Evolutionary conservation across 2,797 vertebrate genomes (phyloP), one percentile per base, ranked within the genome.

Genomic region (Silurus aristotelis): DNA sequence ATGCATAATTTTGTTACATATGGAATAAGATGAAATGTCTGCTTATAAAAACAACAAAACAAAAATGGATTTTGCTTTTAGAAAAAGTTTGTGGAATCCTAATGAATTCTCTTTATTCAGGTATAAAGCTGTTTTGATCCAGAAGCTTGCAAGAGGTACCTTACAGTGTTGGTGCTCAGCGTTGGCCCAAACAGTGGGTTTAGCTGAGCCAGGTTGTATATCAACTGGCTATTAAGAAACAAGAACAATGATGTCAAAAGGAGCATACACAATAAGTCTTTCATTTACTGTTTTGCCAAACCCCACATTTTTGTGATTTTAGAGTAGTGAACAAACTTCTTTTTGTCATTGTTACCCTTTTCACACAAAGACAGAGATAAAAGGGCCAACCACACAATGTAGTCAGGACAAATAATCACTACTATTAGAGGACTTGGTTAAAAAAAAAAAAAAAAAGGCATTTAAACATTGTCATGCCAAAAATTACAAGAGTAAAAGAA

Each of bases 111-210:
- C 6, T 66, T 73, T 25, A 48, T 76, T 76, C 17, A 58, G 27
- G 8, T 58, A 58, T 19, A 58, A 58, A 76, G 25, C 52, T 46
- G 38, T 43, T 68, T 58, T 86, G 72, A 25, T 67, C 19, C 22
- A 56, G 46, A 46, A 31, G 38, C 70, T 81, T 80, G 20, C 66
- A 56, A 89, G 77, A 96, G 94, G 88, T 96, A 96, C 92, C 93
- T 94, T 91, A 96, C 95, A 83, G 95, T 94, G 80, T 95, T 93
- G 83, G 94, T 95, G 91, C 86, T 95, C 90, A 96, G 83, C 83
- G 95, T 94, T 0, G 77, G 95, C 92, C 95, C 95, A 91, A 96
- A 96, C 68, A 97, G 93, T 71, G 95, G 95, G 90, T 96, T 96
- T 89, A 96, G 92, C 2, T 96, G 95, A 89, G 95, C 93, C 89